Evolutionary conservation across 2,113 vertebrate genomes (phyloP), one percentile per base, ranked within the genome.

Genomic region (Rhombomys opimus): DNA sequence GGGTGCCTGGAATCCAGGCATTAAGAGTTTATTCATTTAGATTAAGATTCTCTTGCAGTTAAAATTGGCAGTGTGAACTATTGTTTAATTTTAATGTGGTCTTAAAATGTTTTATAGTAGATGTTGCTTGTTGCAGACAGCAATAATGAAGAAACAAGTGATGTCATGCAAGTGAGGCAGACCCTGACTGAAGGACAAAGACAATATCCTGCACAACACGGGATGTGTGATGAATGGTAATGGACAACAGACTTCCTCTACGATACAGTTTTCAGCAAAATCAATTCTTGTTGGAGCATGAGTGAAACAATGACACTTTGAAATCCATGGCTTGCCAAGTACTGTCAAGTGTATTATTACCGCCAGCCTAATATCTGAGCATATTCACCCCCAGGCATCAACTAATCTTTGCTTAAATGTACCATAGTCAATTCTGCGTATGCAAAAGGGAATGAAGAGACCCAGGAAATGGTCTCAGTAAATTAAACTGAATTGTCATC

Each of bases 321-420:
- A 95, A 97, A 97, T 97, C 65, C n/a, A 90, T 95, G 90, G 96
- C 94, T 86, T 90, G 93, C 75, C 88, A 97, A 97, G 85, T 88
- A 96, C 77, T 94, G 85, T 95, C 95, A 91, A 95, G 87, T 91
- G 86, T 92, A 57, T 96, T 96, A 87, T 96, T 91, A 96, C 88
- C 70, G 27, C 41, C 82, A 94, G 73, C 77, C 61, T 95, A 95
- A 87, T 89, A 95, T 95, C 92, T 90, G 90, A 96, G 82, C 90
- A 87, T 92, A 96, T 92, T 97, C 95, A 92, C 81, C 95, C 76
- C 73, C 67, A 95, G 95, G 95, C 80, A 0, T 95, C 95, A 96
- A 95, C 86, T 97, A 93, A 97, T 98, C 88, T 96, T 95, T 95
- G 81, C 75, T 96, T 96, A 97, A 98, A 96, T 94, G 95, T 95